Conservation (phyloP, 1,140 invertebrate species). For the Sarcophaga peregrina region DNA sequence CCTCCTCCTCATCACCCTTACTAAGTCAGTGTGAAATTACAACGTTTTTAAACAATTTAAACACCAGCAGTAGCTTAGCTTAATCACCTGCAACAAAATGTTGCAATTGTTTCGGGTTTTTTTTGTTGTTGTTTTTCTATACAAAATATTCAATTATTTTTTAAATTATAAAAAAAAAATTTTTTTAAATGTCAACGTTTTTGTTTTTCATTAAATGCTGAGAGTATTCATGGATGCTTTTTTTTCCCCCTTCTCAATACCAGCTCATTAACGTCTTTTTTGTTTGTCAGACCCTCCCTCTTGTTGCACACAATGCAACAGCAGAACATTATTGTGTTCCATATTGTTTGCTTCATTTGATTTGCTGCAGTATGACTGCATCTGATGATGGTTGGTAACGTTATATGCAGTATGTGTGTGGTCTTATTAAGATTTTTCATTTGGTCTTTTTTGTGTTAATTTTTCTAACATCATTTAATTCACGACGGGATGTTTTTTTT, state of each 20-base stretch:
- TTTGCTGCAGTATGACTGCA: not conserved
- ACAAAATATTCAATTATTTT: slow-evolving; percentile 1
- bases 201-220: not conserved
- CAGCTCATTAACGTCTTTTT: not conserved
- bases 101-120: not conserved
- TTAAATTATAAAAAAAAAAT: not conserved
- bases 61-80: slow-evolving; percentile 8
- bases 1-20: not conserved
- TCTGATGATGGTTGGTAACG: not conserved
- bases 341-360: not conserved
- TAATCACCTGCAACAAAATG: not conserved
- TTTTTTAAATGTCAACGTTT: slow-evolving; percentile 11
- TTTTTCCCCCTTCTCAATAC: not conserved
- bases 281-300: not conserved
- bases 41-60: slow-evolving; percentile 11
- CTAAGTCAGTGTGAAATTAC: slow-evolving; percentile 1
- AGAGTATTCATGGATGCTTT: not conserved
- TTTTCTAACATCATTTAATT: slow-evolving; percentile 15
- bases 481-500: not conserved
- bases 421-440: slow-evolving; percentile 11
- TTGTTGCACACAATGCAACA: not conserved
- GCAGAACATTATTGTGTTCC: not conserved
- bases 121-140: not conserved
- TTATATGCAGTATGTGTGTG: not conserved
- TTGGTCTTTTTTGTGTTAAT: not conserved